Evolutionary conservation across 2,888 invertebrate species (phyloP).

Genomic region (Pristionchus japonicus): DNA sequence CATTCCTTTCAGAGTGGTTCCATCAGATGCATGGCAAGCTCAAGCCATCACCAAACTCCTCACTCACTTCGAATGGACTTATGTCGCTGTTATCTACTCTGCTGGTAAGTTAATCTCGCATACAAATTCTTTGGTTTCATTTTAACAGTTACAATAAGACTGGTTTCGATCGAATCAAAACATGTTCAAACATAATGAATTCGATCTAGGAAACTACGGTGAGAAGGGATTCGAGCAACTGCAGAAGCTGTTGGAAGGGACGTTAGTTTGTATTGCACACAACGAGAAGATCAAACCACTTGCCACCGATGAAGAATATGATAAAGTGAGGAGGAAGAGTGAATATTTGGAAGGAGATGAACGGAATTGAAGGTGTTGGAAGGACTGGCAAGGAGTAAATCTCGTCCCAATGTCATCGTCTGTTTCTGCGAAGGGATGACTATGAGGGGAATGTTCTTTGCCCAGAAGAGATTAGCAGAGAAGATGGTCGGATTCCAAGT

Average conservation of each 20-base stretch:
- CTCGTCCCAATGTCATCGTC: slow-evolving; percentile 76
- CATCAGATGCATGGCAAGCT: slow-evolving; percentile 83
- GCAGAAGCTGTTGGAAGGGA: slow-evolving; percentile 77
- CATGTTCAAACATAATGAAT: background rate
- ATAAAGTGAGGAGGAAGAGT: slow-evolving; percentile 46
- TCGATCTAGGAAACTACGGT: slow-evolving; percentile 82
- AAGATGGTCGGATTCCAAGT: background rate
- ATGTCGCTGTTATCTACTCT: slow-evolving; percentile 85
- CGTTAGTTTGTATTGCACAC: slow-evolving; percentile 83
- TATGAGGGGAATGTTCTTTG: slow-evolving; percentile 76
- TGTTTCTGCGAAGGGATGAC: slow-evolving; percentile 87
- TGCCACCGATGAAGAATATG: slow-evolving; percentile 66
- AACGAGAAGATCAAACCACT: slow-evolving; percentile 80
- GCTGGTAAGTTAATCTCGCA: slow-evolving; percentile 80
- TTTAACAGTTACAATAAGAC: no score
- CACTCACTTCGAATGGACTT: slow-evolving; percentile 84
- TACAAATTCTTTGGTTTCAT: no score
- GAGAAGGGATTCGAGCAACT: slow-evolving; percentile 84
- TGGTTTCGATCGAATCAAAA: no score
- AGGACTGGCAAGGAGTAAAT: slow-evolving; percentile 60
- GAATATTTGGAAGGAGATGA: no score
- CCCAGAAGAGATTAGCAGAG: slow-evolving; percentile 65
- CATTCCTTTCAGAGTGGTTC: slow-evolving; percentile 81
- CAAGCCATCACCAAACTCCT: slow-evolving; percentile 83
- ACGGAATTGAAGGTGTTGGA: slow-evolving; percentile 59